These are phyloP conservation scores for Goniozus legneri DNA, from an alignment of 1,140 invertebrate species.

Conservation along the genomic window DNA sequence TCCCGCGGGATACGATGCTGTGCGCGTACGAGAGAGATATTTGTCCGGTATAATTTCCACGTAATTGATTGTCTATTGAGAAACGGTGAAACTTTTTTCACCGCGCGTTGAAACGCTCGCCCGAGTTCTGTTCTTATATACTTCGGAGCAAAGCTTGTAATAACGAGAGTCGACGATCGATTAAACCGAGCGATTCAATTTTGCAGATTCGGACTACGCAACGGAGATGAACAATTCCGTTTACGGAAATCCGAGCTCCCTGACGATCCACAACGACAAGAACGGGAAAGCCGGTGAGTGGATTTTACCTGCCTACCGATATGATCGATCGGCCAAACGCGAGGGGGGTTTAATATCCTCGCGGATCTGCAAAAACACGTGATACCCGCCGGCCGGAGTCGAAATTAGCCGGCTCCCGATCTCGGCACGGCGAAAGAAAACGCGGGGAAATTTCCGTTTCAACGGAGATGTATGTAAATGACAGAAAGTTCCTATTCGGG, in stretches of 20 bases:
- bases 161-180: too few species aligned
- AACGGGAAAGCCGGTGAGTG: conserved; percentile 27
- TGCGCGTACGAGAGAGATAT: too few species aligned
- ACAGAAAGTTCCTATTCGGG: conserved; percentile 10
- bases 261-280: conserved; percentile 59
- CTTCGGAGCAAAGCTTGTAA: too few species aligned
- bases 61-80: too few species aligned
- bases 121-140: too few species aligned
- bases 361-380: not conserved
- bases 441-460: conserved; percentile 5
- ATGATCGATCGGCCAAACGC: not conserved
- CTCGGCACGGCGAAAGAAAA: not conserved
- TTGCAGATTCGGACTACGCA: conserved; percentile 47
- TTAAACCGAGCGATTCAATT: too few species aligned
- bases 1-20: too few species aligned
- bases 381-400: not conserved
- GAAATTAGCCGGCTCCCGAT: not conserved
- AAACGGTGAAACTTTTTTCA: too few species aligned
- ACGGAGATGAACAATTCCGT: conserved; percentile 60
- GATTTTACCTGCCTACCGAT: not conserved
- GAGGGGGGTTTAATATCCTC: not conserved
- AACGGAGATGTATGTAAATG: conserved; percentile 14
- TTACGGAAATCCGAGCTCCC: conserved; percentile 60
- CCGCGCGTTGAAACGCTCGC: too few species aligned
- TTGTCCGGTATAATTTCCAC: too few species aligned